Percentiles rank a stretch among this genome's conserved stretches.
Evolutionary conservation across 2,797 vertebrate genomes (phyloP).

Genomic region (Cyclura pinguis): DNA sequence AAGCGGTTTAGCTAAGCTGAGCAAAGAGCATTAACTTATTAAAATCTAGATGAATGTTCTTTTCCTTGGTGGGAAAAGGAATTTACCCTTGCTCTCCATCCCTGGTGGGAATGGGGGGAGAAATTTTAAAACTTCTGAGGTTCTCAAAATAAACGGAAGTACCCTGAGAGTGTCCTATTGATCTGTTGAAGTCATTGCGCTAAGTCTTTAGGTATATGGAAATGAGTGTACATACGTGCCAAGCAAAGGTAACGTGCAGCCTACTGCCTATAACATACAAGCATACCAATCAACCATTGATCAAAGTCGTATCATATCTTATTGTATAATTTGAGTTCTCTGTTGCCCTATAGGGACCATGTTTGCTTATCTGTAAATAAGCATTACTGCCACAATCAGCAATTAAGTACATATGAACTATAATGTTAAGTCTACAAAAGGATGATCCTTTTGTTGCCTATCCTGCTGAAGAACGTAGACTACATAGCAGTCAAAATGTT

Average conservation of each 20-base stretch:
- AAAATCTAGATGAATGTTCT: background rate
- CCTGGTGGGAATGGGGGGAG: background rate
- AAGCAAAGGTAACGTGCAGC: too few species aligned
- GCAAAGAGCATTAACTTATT: slow-evolving; percentile 45
- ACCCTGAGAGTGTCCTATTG: background rate
- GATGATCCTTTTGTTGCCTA: background rate
- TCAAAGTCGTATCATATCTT: background rate
- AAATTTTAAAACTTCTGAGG: slow-evolving; percentile 30
- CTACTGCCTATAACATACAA: background rate
- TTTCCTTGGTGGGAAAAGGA: background rate
- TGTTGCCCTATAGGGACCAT: background rate
- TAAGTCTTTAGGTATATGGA: background rate
- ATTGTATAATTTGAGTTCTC: background rate
- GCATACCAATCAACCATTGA: background rate
- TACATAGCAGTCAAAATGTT: background rate
- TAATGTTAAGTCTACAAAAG: background rate
- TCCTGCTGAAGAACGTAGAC: background rate
- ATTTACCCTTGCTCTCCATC: background rate
- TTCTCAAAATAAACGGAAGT: slow-evolving; percentile 31
- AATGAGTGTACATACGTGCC: background rate
- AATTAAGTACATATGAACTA: background rate
- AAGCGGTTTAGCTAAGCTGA: slow-evolving; percentile 21
- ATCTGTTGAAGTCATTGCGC: background rate
- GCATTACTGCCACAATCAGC: background rate
- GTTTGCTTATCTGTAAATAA: background rate